phyloP scores from a whole-genome alignment of 1,140 invertebrate genomes.

The Bactericera cockerelli region DNA sequence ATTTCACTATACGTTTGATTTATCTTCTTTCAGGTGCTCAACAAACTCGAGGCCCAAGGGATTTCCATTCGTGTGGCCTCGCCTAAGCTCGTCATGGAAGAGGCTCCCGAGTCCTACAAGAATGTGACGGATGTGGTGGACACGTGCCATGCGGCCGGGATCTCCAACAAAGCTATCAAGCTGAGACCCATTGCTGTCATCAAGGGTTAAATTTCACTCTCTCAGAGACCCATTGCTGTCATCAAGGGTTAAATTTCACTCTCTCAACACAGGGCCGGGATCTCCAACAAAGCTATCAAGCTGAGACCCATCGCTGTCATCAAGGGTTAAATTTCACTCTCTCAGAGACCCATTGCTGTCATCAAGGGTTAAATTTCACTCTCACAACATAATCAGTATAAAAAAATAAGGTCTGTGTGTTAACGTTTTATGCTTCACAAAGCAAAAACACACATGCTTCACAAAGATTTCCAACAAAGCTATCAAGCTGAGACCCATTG shows the following conservation, averaged over 20 bases:
- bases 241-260: background rate
- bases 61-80: slow-evolving; percentile 97
- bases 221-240: background rate
- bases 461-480: background rate
- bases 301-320: slow-evolving; percentile 96
- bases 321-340: slow-evolving; percentile 58
- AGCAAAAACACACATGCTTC: too few species aligned
- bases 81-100: slow-evolving; percentile 99
- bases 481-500: background rate
- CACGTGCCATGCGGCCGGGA: slow-evolving; percentile 93
- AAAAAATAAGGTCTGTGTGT: background rate
- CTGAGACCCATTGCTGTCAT: slow-evolving; percentile 96
- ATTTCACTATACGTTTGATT: too few species aligned
- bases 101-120: slow-evolving; percentile 98
- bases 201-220: slow-evolving; percentile 58
- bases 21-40: slow-evolving; percentile 32
- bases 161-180: slow-evolving; percentile 95
- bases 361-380: background rate
- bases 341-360: background rate
- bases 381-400: too few species aligned
- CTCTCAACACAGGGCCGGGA: slow-evolving; percentile 38
- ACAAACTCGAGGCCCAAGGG: slow-evolving; percentile 73
- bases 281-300: slow-evolving; percentile 95
- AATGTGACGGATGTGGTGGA: slow-evolving; percentile 99
- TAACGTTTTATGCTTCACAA: background rate